phyloP scores from a whole-genome alignment of 2,797 vertebrate genomes.

The Muraenolepis orangiensis region DNA sequence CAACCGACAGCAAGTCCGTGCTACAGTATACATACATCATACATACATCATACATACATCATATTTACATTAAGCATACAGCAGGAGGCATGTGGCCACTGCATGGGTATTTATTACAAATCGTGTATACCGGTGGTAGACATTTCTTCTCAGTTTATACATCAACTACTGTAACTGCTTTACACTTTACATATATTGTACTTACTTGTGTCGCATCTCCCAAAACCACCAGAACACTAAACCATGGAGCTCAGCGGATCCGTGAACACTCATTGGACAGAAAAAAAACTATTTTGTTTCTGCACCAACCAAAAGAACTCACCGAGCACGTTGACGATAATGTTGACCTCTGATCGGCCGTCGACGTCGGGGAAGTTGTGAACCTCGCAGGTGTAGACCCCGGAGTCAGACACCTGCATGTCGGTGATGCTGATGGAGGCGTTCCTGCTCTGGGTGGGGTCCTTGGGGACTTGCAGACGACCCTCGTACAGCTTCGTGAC shows the following conservation, averaged over 20 bases:
- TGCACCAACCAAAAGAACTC: conserved; percentile 19
- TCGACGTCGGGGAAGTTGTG: conserved; percentile 72
- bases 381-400: conserved; percentile 80
- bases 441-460: conserved; percentile 58
- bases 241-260: background rate
- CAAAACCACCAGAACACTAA: background rate
- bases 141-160: background rate
- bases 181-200: background rate
- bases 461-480: conserved; percentile 62
- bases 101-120: background rate
- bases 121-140: background rate
- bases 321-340: conserved; percentile 77
- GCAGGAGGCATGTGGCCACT: background rate
- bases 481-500: conserved; percentile 52
- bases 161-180: background rate
- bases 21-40: background rate
- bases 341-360: conserved; percentile 63
- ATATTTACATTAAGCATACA: background rate
- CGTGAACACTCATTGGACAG: background rate
- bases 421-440: conserved; percentile 79
- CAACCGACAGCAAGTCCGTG: background rate
- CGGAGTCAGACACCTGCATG: conserved; percentile 78
- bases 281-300: too few species aligned
- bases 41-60: background rate
- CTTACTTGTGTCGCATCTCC: background rate